Conservation (phyloP, 2,797 vertebrate genomes). For the Odontamblyopus lacepedii region DNA sequence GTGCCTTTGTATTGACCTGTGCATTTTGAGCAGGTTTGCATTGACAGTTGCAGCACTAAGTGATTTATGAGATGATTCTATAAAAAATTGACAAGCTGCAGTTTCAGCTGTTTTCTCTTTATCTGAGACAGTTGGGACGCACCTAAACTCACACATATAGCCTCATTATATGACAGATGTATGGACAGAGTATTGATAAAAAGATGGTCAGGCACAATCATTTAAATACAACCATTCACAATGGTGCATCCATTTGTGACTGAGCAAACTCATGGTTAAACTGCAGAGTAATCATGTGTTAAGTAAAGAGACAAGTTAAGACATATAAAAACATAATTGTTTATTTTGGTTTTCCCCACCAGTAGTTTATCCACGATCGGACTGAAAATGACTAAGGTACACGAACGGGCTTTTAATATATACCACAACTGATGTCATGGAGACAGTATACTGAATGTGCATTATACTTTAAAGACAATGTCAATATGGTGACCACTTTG, state of each 20-base stretch:
- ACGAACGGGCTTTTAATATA: conserved; percentile 76
- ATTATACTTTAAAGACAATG: conserved; percentile 73
- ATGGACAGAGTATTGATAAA: background rate
- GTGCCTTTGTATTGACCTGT: conserved; percentile 50
- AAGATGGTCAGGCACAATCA: too few relatives aligned
- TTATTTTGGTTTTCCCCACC: conserved; percentile 79
- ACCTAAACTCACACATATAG: conserved; percentile 17
- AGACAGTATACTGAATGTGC: conserved; percentile 70
- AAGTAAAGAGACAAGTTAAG: conserved; percentile 28
- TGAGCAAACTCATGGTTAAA: background rate
- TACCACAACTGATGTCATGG: conserved; percentile 74
- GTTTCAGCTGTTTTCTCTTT: conserved; percentile 29
- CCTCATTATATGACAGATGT: conserved; percentile 38
- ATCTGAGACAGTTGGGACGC: conserved; percentile 11
- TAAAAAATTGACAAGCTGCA: conserved; percentile 22
- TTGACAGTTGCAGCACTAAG: conserved; percentile 46
- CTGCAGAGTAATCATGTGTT: background rate
- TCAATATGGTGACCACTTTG: conserved; percentile 72
- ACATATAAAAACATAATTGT: conserved; percentile 73
- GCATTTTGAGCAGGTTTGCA: conserved; percentile 37
- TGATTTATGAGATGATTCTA: conserved; percentile 61
- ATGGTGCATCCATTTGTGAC: background rate
- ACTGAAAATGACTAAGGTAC: conserved; percentile 75
- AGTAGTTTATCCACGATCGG: conserved; percentile 77
- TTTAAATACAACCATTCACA: background rate